These are phyloP conservation scores for Terrapene triunguis DNA, from an alignment of 2,113 vertebrate species.

Conservation along the genomic window DNA sequence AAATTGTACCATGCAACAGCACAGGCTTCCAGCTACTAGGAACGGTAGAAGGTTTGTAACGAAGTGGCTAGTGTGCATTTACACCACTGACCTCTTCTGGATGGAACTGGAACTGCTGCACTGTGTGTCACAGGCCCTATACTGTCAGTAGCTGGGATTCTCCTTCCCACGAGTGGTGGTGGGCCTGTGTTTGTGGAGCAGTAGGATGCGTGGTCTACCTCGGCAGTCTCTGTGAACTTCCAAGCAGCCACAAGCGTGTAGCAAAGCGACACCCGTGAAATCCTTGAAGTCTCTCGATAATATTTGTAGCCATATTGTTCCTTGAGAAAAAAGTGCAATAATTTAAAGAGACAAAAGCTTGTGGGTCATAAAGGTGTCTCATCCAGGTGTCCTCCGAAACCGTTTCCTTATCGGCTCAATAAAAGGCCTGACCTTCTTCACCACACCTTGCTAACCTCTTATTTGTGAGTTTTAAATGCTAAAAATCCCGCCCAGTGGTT, in stretches of 20 bases:
- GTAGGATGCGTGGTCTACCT: neutral
- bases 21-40: neutral
- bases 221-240: neutral
- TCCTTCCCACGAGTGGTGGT: neutral
- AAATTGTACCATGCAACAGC: neutral
- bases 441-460: neutral
- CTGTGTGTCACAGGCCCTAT: neutral
- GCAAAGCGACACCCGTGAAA: neutral
- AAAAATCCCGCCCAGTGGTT: neutral
- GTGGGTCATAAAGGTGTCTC: neutral
- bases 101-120: neutral
- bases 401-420: neutral
- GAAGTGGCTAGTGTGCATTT: neutral
- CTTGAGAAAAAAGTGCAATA: neutral
- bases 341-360: neutral
- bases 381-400: neutral
- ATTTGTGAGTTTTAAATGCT: neutral
- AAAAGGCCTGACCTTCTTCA: neutral
- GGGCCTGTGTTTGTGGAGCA: neutral
- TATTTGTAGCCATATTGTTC: neutral
- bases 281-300: neutral
- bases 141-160: neutral
- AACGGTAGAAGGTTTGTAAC: neutral
- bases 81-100: neutral
- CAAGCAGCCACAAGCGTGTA: neutral